These are phyloP conservation scores for Drosophila obscura DNA, from an alignment of 1,140 invertebrate species.

Conservation along the genomic window DNA sequence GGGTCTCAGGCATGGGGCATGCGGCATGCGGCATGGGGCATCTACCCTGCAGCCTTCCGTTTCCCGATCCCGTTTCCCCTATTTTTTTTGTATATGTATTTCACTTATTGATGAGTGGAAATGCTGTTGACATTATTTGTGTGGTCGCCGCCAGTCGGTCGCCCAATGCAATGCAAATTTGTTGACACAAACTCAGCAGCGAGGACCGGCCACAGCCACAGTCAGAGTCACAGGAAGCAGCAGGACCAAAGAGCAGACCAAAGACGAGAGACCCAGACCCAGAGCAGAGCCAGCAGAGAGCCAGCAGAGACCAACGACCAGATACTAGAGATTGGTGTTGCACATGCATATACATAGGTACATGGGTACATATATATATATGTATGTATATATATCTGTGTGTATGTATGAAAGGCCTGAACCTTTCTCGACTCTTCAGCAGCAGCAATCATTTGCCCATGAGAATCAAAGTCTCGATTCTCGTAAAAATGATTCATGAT, in stretches of 20 bases:
- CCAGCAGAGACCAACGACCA: background rate
- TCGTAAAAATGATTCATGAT: conserved; percentile 82
- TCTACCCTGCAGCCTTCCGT: background rate
- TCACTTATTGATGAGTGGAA: conserved; percentile 72
- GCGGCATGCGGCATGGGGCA: no score
- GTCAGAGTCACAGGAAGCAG: conserved; percentile 3
- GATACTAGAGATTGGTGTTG: background rate
- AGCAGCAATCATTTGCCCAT: conserved; percentile 61
- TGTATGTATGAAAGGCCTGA: background rate
- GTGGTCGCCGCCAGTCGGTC: conserved; percentile 70
- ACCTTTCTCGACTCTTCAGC: no score
- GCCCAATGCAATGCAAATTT: conserved; percentile 70
- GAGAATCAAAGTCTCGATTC: conserved; percentile 80
- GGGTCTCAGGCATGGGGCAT: no score
- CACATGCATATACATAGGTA: background rate
- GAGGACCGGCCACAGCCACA: conserved; percentile 3
- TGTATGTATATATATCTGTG: background rate
- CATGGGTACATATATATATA: no score
- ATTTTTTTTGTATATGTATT: conserved; percentile 26
- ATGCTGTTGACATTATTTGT: conserved; percentile 80
- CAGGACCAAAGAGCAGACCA: conserved; percentile 34
- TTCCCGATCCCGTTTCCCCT: background rate
- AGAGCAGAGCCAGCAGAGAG: background rate
- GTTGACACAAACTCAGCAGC: conserved; percentile 53
- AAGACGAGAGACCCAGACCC: background rate